Conservation (phyloP, 2,888 invertebrate species). For the Nebria salina region DNA sequence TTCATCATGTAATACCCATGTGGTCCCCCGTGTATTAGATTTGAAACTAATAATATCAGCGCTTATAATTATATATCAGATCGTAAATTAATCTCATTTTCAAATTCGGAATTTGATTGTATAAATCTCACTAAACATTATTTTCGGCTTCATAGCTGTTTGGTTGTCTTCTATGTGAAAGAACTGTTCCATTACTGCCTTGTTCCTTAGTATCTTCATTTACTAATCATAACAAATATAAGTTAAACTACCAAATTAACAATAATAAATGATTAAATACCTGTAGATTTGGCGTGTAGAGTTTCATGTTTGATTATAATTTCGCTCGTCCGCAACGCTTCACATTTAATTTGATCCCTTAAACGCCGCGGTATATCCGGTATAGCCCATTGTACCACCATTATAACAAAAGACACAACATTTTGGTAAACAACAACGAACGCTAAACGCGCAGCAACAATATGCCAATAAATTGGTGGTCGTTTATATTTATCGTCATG, state of each 20-base stretch:
- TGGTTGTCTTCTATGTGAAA: background rate
- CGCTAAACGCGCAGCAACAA: slow-evolving; percentile 76
- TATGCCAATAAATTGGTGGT: slow-evolving; percentile 77
- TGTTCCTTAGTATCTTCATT: background rate
- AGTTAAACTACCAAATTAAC: background rate
- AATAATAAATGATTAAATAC: slow-evolving; percentile 10
- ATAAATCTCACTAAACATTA: background rate
- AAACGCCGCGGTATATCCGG: slow-evolving; percentile 79
- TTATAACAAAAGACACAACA: slow-evolving; percentile 76
- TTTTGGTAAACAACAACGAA: slow-evolving; percentile 86
- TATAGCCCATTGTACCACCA: slow-evolving; percentile 78
- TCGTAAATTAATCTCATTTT: background rate
- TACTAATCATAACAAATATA: background rate
- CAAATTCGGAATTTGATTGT: background rate
- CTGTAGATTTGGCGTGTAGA: slow-evolving; percentile 61
- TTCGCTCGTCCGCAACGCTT: slow-evolving; percentile 77
- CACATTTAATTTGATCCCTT: slow-evolving; percentile 75
- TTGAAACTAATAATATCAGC: slow-evolving; percentile 32
- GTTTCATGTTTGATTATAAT: slow-evolving; percentile 78
- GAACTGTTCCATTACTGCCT: background rate
- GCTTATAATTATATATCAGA: background rate
- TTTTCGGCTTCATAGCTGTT: background rate
- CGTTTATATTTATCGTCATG: slow-evolving; percentile 66
- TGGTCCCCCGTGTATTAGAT: slow-evolving; percentile 34
- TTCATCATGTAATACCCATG: slow-evolving; percentile 17